Evolutionary conservation across 2,113 vertebrate genomes (phyloP).

Genomic region (Cyphotilapia sp.): DNA sequence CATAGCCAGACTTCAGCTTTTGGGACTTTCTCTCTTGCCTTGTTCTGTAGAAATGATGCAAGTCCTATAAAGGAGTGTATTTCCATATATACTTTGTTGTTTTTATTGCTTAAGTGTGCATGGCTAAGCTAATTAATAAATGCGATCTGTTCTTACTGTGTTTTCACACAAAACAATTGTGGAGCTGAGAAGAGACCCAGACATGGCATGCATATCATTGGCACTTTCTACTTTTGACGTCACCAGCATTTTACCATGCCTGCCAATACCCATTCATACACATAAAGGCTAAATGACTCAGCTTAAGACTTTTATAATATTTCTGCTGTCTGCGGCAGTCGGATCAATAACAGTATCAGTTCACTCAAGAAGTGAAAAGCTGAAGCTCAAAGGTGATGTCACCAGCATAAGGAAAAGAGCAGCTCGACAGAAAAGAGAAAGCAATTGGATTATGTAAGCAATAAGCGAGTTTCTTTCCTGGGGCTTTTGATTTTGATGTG

Average conservation of each 20-base stretch:
- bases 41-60: background rate
- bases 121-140: slow-evolving; percentile 2
- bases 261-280: slow-evolving; percentile 23
- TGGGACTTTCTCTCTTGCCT: background rate
- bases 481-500: background rate
- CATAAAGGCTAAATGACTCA: slow-evolving; percentile 35
- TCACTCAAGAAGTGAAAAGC: background rate
- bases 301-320: slow-evolving; percentile 4
- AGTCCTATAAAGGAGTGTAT: background rate
- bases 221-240: slow-evolving; percentile 22
- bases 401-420: background rate
- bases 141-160: background rate
- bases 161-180: background rate
- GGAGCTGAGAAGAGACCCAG: background rate
- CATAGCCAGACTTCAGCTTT: slow-evolving; percentile 39
- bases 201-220: background rate
- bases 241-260: slow-evolving; percentile 2
- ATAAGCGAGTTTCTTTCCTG: background rate
- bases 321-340: background rate
- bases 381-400: slow-evolving; percentile 15
- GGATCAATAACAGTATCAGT: slow-evolving; percentile 38
- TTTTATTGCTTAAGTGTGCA: background rate
- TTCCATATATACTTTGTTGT: background rate
- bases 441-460: background rate
- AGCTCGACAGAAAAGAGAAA: background rate